These are phyloP conservation scores for Eremophila alpestris DNA, from an alignment of 2,797 vertebrate species.

Conservation along the genomic window DNA sequence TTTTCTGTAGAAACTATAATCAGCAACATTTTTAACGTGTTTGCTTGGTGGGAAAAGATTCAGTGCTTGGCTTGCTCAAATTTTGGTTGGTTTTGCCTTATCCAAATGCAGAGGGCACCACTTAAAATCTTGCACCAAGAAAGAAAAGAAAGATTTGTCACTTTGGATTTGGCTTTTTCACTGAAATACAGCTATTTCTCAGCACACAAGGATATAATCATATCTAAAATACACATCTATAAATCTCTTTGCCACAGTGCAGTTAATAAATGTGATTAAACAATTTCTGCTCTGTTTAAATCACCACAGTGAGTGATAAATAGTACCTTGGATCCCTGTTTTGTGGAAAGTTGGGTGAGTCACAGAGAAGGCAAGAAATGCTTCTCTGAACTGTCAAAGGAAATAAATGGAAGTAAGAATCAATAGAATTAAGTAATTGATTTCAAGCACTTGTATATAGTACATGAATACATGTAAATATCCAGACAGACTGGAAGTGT, in stretches of 20 bases:
- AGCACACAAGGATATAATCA: neutral
- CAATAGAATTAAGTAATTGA: neutral
- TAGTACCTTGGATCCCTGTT: neutral
- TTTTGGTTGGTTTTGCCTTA: neutral
- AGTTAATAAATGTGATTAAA: neutral
- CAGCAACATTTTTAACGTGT: neutral
- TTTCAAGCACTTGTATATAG: neutral
- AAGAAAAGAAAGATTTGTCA: neutral
- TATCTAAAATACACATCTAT: neutral
- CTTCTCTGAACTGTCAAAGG: neutral
- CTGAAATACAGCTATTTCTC: neutral
- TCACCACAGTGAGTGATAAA: neutral
- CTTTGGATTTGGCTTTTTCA: neutral
- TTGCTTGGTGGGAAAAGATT: neutral
- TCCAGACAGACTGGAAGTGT: neutral
- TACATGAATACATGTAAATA: neutral
- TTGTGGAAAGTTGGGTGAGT: neutral
- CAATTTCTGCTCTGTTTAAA: neutral
- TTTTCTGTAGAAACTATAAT: neutral
- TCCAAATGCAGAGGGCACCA: neutral
- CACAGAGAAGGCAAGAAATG: neutral
- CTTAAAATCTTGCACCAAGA: neutral
- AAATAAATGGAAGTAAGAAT: neutral
- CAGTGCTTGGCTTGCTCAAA: neutral
- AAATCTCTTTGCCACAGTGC: neutral